Conservation (phyloP, 2,888 invertebrate genomes). For the Diarsia mendica region DNA sequence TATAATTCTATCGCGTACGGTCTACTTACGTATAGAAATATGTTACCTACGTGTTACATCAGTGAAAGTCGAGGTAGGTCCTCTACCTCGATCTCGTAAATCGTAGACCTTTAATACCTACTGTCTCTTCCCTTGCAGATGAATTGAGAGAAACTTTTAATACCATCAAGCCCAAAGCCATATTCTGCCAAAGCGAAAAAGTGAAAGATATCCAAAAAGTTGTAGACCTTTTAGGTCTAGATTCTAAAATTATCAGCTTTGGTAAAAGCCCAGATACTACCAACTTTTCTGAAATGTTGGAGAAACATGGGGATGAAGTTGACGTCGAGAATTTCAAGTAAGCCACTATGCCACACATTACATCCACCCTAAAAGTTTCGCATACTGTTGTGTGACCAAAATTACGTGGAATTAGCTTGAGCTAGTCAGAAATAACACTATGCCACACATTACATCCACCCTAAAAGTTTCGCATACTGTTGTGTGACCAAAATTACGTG, state of each 20-base stretch:
- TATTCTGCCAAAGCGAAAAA: constrained; percentile 76
- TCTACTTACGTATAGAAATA: no score
- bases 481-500: no score
- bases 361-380: no score
- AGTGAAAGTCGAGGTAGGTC: background rate
- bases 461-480: no score
- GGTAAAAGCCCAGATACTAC: constrained; percentile 64
- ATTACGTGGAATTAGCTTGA: no score
- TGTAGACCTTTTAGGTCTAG: constrained; percentile 50
- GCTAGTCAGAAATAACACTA: no score
- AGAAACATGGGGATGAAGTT: constrained; percentile 55
- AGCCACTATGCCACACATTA: constrained; percentile 17
- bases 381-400: no score
- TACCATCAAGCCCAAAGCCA: constrained; percentile 70
- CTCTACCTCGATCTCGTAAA: background rate
- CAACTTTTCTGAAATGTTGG: constrained; percentile 69
- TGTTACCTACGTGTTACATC: background rate
- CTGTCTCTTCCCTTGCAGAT: constrained; percentile 63
- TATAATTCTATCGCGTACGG: no score
- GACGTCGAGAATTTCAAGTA: constrained; percentile 71
- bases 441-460: background rate
- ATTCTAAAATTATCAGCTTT: constrained; percentile 74
- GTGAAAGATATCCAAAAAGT: constrained; percentile 67
- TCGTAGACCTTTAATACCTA: background rate
- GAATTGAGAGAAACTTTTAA: constrained; percentile 70